Base-by-base conservation (phyloP, 2,888 invertebrate genomes). In the Leptinotarsa tumamoca region DNA sequence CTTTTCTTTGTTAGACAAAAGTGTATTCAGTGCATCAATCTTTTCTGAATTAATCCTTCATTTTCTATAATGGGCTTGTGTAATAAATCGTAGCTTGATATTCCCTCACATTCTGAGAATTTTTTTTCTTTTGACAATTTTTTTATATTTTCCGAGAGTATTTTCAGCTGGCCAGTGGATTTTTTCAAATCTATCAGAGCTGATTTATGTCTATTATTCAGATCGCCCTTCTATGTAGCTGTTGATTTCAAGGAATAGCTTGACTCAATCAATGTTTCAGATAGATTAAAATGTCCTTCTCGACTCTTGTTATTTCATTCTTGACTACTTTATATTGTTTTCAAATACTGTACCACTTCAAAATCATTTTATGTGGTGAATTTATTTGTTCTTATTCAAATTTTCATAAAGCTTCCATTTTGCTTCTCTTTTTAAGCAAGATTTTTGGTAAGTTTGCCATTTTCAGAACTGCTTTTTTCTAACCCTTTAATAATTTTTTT, bases 1-100 rank as follows among this genome's bases (percentile, higher is more conserved):
- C 49, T 43, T 2, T 76, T 56, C 54, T 79, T 73, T 71, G 43
- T 79, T 69, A 49, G 69, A 18, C 27, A 33, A 67, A 4, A 80
- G 67, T 58, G 71, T 76, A 10, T 76, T 68, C 27, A 74, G 21
- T 17, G 70, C 51, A 66, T 33, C 58, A 50, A 68, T 54, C 67
- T 71, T 17, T 68, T 76, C 73, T 54, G 71, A 33, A 10, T 10
- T 10, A 43, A 23, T 18, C 51, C 67, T 3, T 15, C 49, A 4
- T 68, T 66, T 61, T 73, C 63, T 58, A 51, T 54, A 51, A 21
- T 43, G 18, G 50, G 27, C 43, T 10, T 43, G 43, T 51, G 10
- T 43, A 43, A 43, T n/a, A 69, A 17, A 49, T 69, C 27, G 18
- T 63, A 15, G 56, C 5, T 54, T n/a, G n/a, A 49, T 50, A 50